phyloP scores from a whole-genome alignment of 2,888 invertebrate species.

The Ophioninae sp. region DNA sequence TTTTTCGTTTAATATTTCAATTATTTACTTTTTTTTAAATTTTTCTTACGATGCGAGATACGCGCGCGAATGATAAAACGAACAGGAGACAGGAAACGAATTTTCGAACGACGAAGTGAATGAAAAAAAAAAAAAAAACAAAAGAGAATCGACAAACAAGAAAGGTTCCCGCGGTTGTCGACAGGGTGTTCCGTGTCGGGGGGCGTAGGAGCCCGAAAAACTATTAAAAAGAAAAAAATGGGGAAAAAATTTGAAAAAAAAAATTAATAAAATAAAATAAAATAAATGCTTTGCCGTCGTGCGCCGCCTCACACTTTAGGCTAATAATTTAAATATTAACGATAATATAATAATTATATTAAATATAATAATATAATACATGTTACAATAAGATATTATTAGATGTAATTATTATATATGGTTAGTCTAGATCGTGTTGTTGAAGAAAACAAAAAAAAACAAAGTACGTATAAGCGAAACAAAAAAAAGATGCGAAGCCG shows the following conservation, averaged over 20 bases:
- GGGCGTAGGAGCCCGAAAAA: slow-evolving; percentile 76
- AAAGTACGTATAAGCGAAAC: slow-evolving; percentile 76
- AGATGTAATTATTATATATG: slow-evolving; percentile 81
- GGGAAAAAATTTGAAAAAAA: slow-evolving; percentile 59
- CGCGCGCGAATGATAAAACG: slow-evolving; percentile 46
- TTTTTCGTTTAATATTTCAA: slow-evolving; percentile 11
- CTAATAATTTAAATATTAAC: slow-evolving; percentile 80
- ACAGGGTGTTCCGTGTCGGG: slow-evolving; percentile 80
- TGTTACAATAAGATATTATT: slow-evolving; percentile 81
- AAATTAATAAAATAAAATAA: slow-evolving; percentile 65
- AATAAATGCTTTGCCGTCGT: slow-evolving; percentile 80
- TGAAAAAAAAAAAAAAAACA: slow-evolving; percentile 27
- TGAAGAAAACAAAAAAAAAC: slow-evolving; percentile 77
- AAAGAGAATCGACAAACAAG: slow-evolving; percentile 52
- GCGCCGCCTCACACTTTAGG: slow-evolving; percentile 81
- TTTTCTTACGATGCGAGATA: slow-evolving; percentile 38
- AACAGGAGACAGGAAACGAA: slow-evolving; percentile 26
- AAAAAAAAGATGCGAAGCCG: slow-evolving; percentile 55
- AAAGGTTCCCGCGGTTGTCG: slow-evolving; percentile 74
- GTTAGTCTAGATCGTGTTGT: slow-evolving; percentile 81
- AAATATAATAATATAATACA: slow-evolving; percentile 79
- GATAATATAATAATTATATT: slow-evolving; percentile 71
- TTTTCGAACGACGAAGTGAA: slow-evolving; percentile 21
- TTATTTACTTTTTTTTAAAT: neutral
- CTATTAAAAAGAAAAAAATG: slow-evolving; percentile 65